A percentile compares a stretch with the other conserved stretches of the same genome.
Evolutionary conservation across 2,113 vertebrate species (phyloP).

Genomic region (Gopherus flavomarginatus): DNA sequence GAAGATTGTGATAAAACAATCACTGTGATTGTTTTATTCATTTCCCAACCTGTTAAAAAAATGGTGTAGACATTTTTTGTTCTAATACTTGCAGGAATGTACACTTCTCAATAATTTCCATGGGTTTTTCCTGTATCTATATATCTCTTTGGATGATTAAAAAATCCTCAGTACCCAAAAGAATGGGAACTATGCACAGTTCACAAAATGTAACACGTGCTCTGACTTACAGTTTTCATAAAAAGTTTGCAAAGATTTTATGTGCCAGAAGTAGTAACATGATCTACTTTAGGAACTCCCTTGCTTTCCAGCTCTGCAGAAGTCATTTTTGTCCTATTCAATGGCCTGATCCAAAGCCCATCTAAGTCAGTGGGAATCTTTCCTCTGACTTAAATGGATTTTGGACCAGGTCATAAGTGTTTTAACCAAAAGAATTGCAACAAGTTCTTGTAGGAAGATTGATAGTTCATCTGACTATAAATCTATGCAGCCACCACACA

Average conservation of each 20-base stretch:
- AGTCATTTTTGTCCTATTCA: slow-evolving; percentile 74
- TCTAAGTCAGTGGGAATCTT: slow-evolving; percentile 67
- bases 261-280: slow-evolving; percentile 84
- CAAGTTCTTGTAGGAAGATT: slow-evolving; percentile 62
- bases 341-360: slow-evolving; percentile 64
- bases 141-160: slow-evolving; percentile 72
- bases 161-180: slow-evolving; percentile 67
- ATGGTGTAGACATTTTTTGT: neutral
- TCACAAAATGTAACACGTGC: slow-evolving; percentile 72
- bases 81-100: slow-evolving; percentile 45
- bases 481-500: neutral
- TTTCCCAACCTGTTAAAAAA: slow-evolving; percentile 27
- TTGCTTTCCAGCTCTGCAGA: slow-evolving; percentile 82
- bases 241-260: slow-evolving; percentile 79
- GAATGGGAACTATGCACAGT: slow-evolving; percentile 79
- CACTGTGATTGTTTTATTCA: slow-evolving; percentile 51
- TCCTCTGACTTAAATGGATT: slow-evolving; percentile 55
- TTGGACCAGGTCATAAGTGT: slow-evolving; percentile 67
- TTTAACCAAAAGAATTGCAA: slow-evolving; percentile 70
- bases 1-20: slow-evolving; percentile 14
- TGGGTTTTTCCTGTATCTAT: slow-evolving; percentile 57
- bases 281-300: slow-evolving; percentile 83
- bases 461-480: slow-evolving; percentile 43
- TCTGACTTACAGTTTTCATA: slow-evolving; percentile 81
- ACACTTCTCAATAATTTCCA: slow-evolving; percentile 54